Evolutionary conservation across 2,797 vertebrate species (phyloP).

Genomic region (Philypnodon macrostomus): DNA sequence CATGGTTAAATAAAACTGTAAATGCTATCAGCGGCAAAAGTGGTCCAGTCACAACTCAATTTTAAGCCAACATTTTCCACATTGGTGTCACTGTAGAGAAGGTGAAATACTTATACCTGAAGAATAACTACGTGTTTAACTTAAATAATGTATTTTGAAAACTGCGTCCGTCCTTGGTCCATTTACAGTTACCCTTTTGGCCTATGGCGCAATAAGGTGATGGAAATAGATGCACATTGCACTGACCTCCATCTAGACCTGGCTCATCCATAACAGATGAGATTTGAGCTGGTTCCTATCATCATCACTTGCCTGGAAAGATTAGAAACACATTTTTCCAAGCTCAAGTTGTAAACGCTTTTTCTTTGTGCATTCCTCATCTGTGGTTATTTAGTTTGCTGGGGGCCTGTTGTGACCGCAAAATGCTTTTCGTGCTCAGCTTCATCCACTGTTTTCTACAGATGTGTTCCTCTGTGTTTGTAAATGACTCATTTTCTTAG

Average conservation of each 20-base stretch:
- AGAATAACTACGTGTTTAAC: not conserved
- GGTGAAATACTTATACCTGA: no score
- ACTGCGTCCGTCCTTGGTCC: conserved; percentile 6
- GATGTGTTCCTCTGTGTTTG: conserved; percentile 67
- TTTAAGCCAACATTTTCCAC: no score
- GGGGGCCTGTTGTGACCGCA: conserved; percentile 79
- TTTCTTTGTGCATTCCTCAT: conserved; percentile 80
- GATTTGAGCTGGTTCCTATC: conserved; percentile 71
- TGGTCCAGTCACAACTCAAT: no score
- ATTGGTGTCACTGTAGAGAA: no score
- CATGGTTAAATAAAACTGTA: no score
- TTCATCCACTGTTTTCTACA: conserved; percentile 66
- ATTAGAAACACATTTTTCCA: conserved; percentile 81
- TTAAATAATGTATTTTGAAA: not conserved
- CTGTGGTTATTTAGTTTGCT: conserved; percentile 81
- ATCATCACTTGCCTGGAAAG: conserved; percentile 72
- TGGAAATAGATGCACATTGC: conserved; percentile 51
- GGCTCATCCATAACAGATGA: conserved; percentile 68
- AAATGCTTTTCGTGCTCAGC: conserved; percentile 73
- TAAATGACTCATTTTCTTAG: conserved; percentile 65
- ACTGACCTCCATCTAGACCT: conserved; percentile 57
- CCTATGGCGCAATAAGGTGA: conserved; percentile 13
- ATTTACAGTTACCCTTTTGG: conserved; percentile 28
- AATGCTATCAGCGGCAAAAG: no score
- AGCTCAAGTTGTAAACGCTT: conserved; percentile 77